Evolutionary conservation across 2,888 invertebrate genomes (phyloP), one percentile per base, ranked within the genome.

Genomic region (Andricus quercusramuli): DNA sequence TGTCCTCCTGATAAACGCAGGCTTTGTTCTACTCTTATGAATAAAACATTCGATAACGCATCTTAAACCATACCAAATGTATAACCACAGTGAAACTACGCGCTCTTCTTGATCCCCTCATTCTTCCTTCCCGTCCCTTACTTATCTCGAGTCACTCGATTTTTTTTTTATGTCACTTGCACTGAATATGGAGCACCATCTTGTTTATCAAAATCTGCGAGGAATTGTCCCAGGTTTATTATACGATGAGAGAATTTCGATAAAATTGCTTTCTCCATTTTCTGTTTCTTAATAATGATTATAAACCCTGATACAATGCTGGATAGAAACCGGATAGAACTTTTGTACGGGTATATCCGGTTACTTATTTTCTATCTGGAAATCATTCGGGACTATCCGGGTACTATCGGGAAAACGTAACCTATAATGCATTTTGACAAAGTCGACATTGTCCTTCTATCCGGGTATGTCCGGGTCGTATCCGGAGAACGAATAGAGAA

Each of bases 11-110:
- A 92, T 92, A 92, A 91, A 89, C 89, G 89, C 91, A 87, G 89
- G 90, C 92, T 92, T 92, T 92, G 92, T 92, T 92, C 90, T 89
- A 88, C 85, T 85, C 91, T 92, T 89, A 92, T 92, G 92, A 92
- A 92, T 92, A 92, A 92, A 92, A 92, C 91, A 92, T 92, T 90
- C 91, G 92, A 92, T 92, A 92, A 91, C 90, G 90, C 90, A 92
- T 92, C 91, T 92, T 86, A 85, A 86, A 84, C 87, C 83, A 85
- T 85, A 87, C 83, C 84, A 86, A 87, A 86, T 88, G 70, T 80
- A 81, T 77, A 83, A 25, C 59, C 74, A 56, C 77, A 78, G 76
- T 78, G 80, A 66, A 80, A 78, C 81, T 59, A 82, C 79, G 80
- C 79, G 78, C 83, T 82, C 80, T 82, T 79, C 81, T 83, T 83